Base-by-base conservation (phyloP, 2,113 vertebrate genomes). In the Ctenodactylus gundi region DNA sequence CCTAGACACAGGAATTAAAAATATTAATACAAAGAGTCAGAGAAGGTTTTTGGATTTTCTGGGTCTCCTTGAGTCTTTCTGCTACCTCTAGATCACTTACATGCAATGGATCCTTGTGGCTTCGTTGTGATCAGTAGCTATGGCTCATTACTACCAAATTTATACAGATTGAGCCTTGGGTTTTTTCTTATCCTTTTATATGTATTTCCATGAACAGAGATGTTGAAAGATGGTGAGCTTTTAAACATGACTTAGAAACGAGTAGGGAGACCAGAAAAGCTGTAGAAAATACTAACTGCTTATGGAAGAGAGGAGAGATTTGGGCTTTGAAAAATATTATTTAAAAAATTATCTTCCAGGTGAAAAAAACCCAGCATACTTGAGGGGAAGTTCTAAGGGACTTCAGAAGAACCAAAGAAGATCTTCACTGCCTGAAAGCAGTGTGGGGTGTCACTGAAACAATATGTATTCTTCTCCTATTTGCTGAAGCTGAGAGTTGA, bases 181-280 rank as follows among this genome's bases (percentile, higher is more conserved):
- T 39, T 89, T 49, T 72, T 88, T 81, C 27, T 95, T 70, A 72
- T 78, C 12, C n/a, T 68, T 64, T 87, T 76, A 76, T 57, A 62
- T 81, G 62, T 64, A 53, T 89, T 86, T 62, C 29, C 21, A 90
- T n/a, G 27, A 81, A n/a, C 36, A 31, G 14, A 31, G 55, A 75
- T 86, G 46, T 86, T 18, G n/a, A 76, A 91, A 84, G 36, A 8
- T 4, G 46, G 44, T 17, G 25, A 87, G 18, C 13, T 57, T 14
- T 81, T 95, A 91, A 93, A 90, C 29, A 77, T 49, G 53, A 93
- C 80, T 39, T 34, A 84, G 70, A 64, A 76, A 77, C 91, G 60
- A 36, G 31, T n/a, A 55, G 77, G 44, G n/a, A 93, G 36, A 51
- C 18, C 0, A 87, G 49, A 46, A 93, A 93, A 93, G 44, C 31